phyloP scores from a whole-genome alignment of 2,113 vertebrate species.

The Cygnus atratus region DNA sequence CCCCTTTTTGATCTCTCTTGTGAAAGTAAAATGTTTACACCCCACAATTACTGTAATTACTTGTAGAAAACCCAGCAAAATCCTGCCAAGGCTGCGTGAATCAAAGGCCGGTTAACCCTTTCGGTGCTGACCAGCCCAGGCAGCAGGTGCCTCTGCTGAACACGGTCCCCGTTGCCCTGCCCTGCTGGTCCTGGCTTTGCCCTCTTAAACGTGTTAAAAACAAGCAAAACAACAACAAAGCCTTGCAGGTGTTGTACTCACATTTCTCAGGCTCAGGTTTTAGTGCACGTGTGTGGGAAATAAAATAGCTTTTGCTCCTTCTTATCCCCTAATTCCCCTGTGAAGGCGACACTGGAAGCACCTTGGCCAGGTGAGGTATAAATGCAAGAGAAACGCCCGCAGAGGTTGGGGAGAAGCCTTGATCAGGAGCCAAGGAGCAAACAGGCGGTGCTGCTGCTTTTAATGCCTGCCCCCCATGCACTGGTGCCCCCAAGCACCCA shows the following conservation, averaged over 20 bases:
- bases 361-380: background rate
- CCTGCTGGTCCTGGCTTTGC: background rate
- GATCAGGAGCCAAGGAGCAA: background rate
- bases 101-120: slow-evolving; percentile 35
- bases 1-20: slow-evolving; percentile 11
- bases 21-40: slow-evolving; percentile 11
- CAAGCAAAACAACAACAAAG: no score
- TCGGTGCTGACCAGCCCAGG: background rate
- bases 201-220: background rate
- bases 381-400: background rate
- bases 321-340: background rate
- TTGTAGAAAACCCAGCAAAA: background rate
- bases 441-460: background rate
- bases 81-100: background rate
- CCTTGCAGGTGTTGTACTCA: background rate
- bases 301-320: background rate
- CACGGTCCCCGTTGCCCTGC: accelerated
- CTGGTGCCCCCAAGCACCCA: accelerated
- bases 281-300: accelerated
- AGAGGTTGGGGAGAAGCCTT: background rate
- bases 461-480: background rate
- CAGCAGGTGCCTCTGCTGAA: background rate
- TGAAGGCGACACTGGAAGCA: background rate
- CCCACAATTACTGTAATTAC: slow-evolving; percentile 55
- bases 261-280: background rate